phyloP scores from a whole-genome alignment of 37 sponge, comb jelly and placozoan species.

The Chondrilla cf. caribensis region DNA sequence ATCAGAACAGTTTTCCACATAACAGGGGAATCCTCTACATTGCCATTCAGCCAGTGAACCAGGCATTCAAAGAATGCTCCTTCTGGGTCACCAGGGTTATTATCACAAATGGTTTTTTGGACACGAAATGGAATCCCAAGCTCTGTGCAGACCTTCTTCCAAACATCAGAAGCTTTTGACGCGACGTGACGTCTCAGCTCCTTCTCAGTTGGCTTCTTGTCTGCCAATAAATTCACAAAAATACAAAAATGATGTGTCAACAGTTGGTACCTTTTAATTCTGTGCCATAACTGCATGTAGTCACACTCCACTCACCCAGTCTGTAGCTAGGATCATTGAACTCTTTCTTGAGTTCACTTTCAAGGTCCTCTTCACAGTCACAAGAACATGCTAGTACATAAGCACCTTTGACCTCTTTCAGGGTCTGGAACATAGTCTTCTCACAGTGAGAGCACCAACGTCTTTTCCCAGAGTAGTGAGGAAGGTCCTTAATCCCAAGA shows the following conservation, averaged over 20 bases:
- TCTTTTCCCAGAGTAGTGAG: not conserved
- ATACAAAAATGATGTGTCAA: not conserved
- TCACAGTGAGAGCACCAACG: not conserved
- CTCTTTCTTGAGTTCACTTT: not conserved
- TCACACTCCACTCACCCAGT: conserved; percentile 7
- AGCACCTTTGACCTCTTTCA: not conserved
- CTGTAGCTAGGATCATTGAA: not conserved
- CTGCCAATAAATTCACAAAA: not conserved
- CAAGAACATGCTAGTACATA: not conserved
- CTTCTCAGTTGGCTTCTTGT: conserved; percentile 26
- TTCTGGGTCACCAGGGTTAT: not conserved
- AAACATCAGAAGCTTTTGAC: not conserved
- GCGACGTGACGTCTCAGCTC: not conserved
- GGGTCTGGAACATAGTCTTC: not conserved
- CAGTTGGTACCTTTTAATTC: conserved; percentile 5
- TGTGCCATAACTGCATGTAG: too few species aligned
- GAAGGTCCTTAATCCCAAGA: not conserved
- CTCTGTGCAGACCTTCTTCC: conserved; percentile 3
- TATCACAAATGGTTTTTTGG: not conserved
- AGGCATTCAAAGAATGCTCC: conserved; percentile 1
- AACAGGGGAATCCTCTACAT: not conserved
- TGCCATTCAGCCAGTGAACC: not conserved
- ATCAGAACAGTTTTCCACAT: not conserved
- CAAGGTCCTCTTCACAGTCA: not conserved
- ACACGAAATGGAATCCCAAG: not conserved